Evolutionary conservation across 2,113 vertebrate species (phyloP), one percentile per base, ranked within the genome.

Genomic region (Capreolus pygargus): DNA sequence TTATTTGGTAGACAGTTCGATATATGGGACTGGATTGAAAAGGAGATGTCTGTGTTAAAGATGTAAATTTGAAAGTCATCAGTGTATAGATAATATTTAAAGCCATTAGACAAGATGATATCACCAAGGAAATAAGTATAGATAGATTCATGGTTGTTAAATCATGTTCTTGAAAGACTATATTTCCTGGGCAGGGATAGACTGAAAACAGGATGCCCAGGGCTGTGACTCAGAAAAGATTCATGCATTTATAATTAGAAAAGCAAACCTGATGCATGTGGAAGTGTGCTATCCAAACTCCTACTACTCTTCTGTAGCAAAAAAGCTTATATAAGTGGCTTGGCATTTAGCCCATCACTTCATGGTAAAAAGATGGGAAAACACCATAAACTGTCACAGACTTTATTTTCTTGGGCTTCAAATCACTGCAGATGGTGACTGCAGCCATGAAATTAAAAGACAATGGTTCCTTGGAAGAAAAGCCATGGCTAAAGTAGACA

Each of bases 121-220:
- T 88, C 57, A 60, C 43, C 10, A 84, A 91, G 45, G 54, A 95
- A 94, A 85, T 97, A 60, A 60, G 14, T 60, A 60, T 64, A 78
- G n/a, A 94, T 58, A 64, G 61, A 91, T 85, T 96, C 12, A 86
- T 91, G 21, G 9, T 88, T 95, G 91, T 84, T 87, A 84, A 93
- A 81, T 96, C n/a, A 94, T 60, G 19, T 67, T 95, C 83, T 91
- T 91, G 36, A 95, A 90, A 95, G 36, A 60, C 43, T 67, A 1
- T 50, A 60, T 60, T 33, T 79, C 6, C 50, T 85, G 50, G 7
- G 11, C 12, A 90, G 7, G 7, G 7, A 1, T n/a, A 91, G 50
- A 25, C 30, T 61, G 6, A 91, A 84, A 91, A 50, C 3, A 57
- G 11, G 28, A 85, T 89, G 54, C 6, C 16, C n/a, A 21, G 30